Evolutionary conservation across 2,113 vertebrate genomes (phyloP).

Genomic region (Lycaon pictus): DNA sequence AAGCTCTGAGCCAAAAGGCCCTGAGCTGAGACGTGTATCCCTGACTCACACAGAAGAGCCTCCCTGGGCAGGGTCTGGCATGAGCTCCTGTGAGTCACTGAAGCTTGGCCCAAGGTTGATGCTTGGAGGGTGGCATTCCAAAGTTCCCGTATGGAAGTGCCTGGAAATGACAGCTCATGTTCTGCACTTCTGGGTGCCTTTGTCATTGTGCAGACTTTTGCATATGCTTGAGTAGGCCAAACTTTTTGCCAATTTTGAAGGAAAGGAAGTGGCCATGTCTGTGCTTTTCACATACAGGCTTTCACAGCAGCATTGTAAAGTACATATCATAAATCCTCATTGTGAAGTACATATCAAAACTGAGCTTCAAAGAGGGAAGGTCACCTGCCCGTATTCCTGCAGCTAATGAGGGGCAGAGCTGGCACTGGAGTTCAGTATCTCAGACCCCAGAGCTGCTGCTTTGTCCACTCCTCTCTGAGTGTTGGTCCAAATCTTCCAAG

Average conservation of each 20-base stretch:
- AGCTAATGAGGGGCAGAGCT: not conserved
- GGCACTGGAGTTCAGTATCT: not conserved
- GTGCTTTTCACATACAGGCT: not conserved
- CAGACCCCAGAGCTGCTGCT: not conserved
- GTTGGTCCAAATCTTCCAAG: not conserved
- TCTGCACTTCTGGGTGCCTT: accelerated
- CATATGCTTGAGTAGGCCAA: no score
- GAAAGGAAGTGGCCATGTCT: not conserved
- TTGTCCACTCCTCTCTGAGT: no score
- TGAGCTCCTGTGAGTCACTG: not conserved
- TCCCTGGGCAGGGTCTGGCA: not conserved
- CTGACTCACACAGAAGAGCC: not conserved
- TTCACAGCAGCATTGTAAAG: not conserved
- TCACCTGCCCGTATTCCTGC: not conserved
- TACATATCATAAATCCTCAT: no score
- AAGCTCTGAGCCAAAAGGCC: not conserved
- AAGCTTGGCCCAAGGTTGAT: not conserved
- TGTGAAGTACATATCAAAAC: accelerated
- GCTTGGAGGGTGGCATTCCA: not conserved
- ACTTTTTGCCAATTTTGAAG: not conserved
- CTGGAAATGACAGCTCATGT: not conserved
- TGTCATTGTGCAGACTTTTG: accelerated
- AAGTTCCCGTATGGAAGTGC: not conserved
- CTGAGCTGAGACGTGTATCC: not conserved
- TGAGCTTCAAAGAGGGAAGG: not conserved